Conservation (phyloP, 2,888 invertebrate genomes). For the Eupithecia centaureata region DNA sequence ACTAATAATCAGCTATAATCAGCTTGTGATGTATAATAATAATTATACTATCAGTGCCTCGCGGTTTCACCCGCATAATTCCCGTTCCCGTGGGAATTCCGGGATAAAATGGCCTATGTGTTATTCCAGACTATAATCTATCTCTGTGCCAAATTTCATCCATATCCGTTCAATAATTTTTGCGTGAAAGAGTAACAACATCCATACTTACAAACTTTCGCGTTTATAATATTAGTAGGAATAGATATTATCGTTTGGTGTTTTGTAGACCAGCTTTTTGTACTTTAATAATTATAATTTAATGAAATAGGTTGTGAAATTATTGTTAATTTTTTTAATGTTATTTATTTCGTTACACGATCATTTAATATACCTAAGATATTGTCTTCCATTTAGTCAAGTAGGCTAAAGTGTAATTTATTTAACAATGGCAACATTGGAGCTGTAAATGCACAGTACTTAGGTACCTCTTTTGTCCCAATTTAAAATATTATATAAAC, state of each 20-base stretch:
- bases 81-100: too few species aligned
- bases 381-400: conserved; percentile 63
- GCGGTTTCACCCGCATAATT: too few species aligned
- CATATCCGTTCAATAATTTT: too few species aligned
- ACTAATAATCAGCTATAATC: too few species aligned
- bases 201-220: too few species aligned
- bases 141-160: too few species aligned
- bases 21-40: too few species aligned
- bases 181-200: too few species aligned
- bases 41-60: too few species aligned
- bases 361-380: conserved; percentile 51
- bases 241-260: not conserved
- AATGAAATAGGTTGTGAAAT: conserved; percentile 38
- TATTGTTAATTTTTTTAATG: conserved; percentile 23
- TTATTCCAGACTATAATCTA: too few species aligned
- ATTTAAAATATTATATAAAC: not conserved
- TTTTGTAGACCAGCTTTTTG: conserved; percentile 21
- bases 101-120: too few species aligned
- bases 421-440: not conserved
- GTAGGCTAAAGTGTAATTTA: conserved; percentile 47
- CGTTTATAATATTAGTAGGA: too few species aligned
- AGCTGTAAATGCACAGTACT: not conserved
- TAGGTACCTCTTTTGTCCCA: not conserved
- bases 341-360: conserved; percentile 31
- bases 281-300: conserved; percentile 5